These are phyloP conservation scores for Acipenser ruthenus DNA, from an alignment of 2,797 vertebrate species.

Conservation along the genomic window DNA sequence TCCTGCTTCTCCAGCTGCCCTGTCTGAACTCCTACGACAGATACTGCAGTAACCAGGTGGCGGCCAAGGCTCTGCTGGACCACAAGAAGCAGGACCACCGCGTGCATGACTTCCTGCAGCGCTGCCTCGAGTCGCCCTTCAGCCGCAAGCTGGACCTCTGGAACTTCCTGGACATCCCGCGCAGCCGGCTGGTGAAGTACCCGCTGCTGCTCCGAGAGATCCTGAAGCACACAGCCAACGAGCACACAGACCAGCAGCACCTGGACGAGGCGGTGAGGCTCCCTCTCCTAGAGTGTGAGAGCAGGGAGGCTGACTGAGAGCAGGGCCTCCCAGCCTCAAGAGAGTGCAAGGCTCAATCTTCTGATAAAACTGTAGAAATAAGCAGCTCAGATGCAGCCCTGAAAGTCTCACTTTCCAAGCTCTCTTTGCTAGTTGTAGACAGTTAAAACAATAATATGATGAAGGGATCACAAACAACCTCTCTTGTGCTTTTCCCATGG, in stretches of 20 bases:
- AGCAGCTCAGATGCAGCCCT: no score
- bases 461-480: no score
- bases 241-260: constrained; percentile 77
- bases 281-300: no score
- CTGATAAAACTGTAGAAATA: no score
- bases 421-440: no score
- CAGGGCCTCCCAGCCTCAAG: no score
- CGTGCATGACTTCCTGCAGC: constrained; percentile 88
- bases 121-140: constrained; percentile 84
- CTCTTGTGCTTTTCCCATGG: no score
- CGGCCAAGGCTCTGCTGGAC: constrained; percentile 80
- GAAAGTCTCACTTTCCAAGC: no score
- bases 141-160: constrained; percentile 89
- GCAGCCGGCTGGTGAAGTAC: constrained; percentile 86
- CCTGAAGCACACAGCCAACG: constrained; percentile 79
- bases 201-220: constrained; percentile 83
- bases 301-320: no score
- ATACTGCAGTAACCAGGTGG: constrained; percentile 90
- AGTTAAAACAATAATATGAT: no score
- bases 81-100: constrained; percentile 86
- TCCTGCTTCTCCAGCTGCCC: constrained; percentile 60
- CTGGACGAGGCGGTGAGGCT: constrained; percentile 87
- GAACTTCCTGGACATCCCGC: constrained; percentile 91
- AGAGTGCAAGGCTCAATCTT: no score
- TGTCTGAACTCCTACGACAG: constrained; percentile 81